A percentile compares a stretch with the other conserved stretches of the same genome.
These are phyloP conservation scores for Arrhamphus sclerolepis DNA, from an alignment of 2,797 vertebrate genomes.

Conservation along the genomic window DNA sequence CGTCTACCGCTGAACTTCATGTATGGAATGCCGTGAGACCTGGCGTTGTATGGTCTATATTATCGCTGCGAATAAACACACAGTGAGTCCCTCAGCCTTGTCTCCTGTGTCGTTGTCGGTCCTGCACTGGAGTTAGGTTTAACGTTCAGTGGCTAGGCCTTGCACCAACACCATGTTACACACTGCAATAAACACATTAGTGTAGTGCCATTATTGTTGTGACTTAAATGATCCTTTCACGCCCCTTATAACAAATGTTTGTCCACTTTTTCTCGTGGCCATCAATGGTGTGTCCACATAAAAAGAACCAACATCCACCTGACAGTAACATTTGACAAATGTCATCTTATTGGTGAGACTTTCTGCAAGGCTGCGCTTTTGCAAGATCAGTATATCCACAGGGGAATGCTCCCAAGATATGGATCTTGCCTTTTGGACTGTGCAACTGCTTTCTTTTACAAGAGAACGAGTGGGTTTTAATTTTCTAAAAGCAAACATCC, in stretches of 20 bases:
- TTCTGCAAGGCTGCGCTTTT: not conserved
- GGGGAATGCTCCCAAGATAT: not conserved
- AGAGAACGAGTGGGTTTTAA: too few relatives aligned
- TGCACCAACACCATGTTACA: too few relatives aligned
- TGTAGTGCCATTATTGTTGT: not conserved
- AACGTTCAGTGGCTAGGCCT: too few relatives aligned
- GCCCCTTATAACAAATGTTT: not conserved
- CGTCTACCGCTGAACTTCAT: too few relatives aligned
- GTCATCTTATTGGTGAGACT: not conserved
- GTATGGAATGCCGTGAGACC: too few relatives aligned
- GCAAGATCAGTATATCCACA: not conserved
- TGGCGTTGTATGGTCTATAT: too few relatives aligned
- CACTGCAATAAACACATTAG: not conserved
- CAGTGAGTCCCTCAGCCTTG: too few relatives aligned
- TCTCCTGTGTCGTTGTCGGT: too few relatives aligned
- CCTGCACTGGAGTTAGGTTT: too few relatives aligned
- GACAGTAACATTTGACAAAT: conserved; percentile 21
- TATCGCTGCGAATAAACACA: too few relatives aligned
- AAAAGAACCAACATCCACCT: conserved; percentile 1
- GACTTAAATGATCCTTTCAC: not conserved
- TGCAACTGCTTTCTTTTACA: not conserved
- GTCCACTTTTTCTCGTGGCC: conserved; percentile 13
- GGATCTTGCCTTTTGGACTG: conserved; percentile 5
- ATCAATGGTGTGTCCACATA: not conserved
- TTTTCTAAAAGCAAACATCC: too few relatives aligned